Conservation (phyloP, 2,113 vertebrate genomes). For the Bufo bufo region DNA sequence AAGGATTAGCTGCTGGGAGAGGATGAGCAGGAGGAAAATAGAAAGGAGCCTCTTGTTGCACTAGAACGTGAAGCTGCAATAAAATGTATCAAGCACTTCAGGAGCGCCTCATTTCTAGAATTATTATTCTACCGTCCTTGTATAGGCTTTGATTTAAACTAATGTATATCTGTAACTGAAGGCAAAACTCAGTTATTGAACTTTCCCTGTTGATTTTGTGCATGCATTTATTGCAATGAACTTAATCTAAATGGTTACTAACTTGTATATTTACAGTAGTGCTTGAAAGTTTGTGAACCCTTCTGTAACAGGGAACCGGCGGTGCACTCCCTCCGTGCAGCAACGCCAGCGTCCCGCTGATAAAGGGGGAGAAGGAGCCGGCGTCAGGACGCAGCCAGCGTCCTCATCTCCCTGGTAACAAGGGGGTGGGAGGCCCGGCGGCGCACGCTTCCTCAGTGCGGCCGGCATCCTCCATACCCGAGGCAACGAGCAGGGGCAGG, state of each 20-base stretch:
- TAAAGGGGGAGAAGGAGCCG: too few species aligned
- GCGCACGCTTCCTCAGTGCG: too few species aligned
- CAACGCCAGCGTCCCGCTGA: too few species aligned
- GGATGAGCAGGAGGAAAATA: constrained; percentile 35
- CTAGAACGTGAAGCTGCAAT: constrained; percentile 6
- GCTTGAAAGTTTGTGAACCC: too few species aligned
- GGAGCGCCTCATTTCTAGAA: neutral
- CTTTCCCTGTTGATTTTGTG: neutral
- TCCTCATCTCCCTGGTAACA: too few species aligned
- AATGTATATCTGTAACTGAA: neutral
- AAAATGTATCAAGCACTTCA: constrained; percentile 38
- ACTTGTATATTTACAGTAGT: neutral
- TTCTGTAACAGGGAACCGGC: too few species aligned
- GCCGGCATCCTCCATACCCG: too few species aligned
- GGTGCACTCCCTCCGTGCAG: too few species aligned
- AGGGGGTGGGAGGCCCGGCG: too few species aligned
- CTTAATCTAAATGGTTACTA: neutral
- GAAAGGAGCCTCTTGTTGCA: constrained; percentile 27
- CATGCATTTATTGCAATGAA: neutral
- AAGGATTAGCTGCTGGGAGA: constrained; percentile 42
- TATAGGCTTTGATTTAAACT: neutral
- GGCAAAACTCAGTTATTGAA: neutral
- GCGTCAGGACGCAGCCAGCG: too few species aligned
- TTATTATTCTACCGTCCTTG: constrained; percentile 12
- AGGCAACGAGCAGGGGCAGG: too few species aligned